phyloP scores from a whole-genome alignment of 2,113 vertebrate species.

The Ammodytes dubius region DNA sequence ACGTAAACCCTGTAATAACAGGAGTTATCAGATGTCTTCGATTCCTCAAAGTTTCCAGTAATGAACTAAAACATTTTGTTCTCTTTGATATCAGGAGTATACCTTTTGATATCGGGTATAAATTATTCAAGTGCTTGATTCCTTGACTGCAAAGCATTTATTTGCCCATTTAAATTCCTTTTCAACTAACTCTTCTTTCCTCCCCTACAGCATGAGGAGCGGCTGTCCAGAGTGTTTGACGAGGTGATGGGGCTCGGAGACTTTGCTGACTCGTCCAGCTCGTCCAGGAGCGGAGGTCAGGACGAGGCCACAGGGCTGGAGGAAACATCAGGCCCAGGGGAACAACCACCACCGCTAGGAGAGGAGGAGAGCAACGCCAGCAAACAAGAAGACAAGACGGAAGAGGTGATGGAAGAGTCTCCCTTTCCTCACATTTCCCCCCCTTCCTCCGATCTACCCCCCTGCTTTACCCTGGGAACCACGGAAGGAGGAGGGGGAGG shows the following conservation, averaged over 20 bases:
- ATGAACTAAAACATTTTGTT: not conserved
- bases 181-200: not conserved
- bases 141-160: not conserved
- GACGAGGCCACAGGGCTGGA: constrained; percentile 58
- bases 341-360: constrained; percentile 43
- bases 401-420: constrained; percentile 42
- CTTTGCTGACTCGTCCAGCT: constrained; percentile 73
- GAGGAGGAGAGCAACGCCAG: constrained; percentile 67
- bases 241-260: constrained; percentile 79
- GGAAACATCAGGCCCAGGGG: constrained; percentile 47
- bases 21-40: not conserved
- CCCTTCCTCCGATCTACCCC: constrained; percentile 13
- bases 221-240: constrained; percentile 76
- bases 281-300: constrained; percentile 67
- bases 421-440: constrained; percentile 28
- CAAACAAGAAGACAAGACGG: constrained; percentile 58
- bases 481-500: constrained; percentile 44
- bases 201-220: constrained; percentile 71
- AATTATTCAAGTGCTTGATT: not conserved
- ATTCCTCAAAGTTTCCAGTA: not conserved
- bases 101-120: not conserved
- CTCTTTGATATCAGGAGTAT: not conserved
- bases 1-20: too few species aligned
- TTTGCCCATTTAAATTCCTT: not conserved
- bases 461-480: constrained; percentile 46